Base-by-base conservation (phyloP, 2,113 vertebrate genomes). In the Sylvietta virens region DNA sequence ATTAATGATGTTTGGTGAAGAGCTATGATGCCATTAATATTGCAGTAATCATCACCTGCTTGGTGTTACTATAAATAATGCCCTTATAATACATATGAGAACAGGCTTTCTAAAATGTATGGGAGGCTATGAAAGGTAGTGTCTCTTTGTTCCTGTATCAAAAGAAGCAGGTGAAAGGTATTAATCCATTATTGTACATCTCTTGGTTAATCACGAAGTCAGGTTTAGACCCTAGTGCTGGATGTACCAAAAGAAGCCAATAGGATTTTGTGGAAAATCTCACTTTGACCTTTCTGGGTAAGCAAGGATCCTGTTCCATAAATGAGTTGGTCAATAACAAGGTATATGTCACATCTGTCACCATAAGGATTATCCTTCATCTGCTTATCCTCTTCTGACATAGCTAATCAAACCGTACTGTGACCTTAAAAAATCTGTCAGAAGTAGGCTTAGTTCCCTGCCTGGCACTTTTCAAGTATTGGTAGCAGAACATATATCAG, bases 341-440 rank as follows among this genome's bases (percentile, higher is more conserved):
- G 66, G 53, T 91, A 3, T 91, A 57, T 92, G 74, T 88, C 70
- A 90, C 70, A 85, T 93, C 78, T 9, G 27, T 94, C 66, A 88
- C 44, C 70, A 35, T 37, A 65, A 69, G 74, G 70, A 94, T 94
- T 96, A 91, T 78, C 83, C 14, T 77, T 54, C 20, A 3, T 91
- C 81, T 95, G 56, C 40, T 85, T 91, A 71, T 95, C 35, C 45
- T 79, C 53, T 24, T 64, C 85, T 88, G 79, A 88, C 53, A 65
- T 27, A 35, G 50, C 74, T 93, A 85, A 92, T 93, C 94, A 90
- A 94, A 82, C 53, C 11, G 6, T 89, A 45, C 53, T 53, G 45
- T 90, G 74, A 93, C 88, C 88, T 90, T 54, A 85, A 74, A 72
- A 73, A 84, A 53, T 89, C 78, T 90, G 74, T 82, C 78, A 80